These are phyloP conservation scores for Andrena haemorrhoa DNA, from an alignment of 2,888 invertebrate genomes.

Conservation along the genomic window DNA sequence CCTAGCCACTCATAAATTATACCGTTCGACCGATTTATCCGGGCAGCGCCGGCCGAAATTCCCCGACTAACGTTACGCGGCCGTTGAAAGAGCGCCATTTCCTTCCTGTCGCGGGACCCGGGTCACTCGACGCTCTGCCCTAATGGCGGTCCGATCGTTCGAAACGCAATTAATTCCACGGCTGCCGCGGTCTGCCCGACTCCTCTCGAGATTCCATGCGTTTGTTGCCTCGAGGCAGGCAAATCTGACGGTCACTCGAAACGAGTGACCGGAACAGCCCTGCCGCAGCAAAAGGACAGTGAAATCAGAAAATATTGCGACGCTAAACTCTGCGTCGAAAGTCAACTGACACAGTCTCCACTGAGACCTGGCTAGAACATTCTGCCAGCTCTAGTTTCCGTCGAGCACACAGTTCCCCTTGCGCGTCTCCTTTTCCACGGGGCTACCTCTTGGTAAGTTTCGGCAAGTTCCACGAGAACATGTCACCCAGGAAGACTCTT, in stretches of 20 bases:
- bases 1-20: slow-evolving; percentile 50
- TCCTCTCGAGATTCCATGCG: neutral
- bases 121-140: slow-evolving; percentile 32
- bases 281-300: neutral
- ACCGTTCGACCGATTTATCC: slow-evolving; percentile 46
- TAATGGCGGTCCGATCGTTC: slow-evolving; percentile 66
- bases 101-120: slow-evolving; percentile 36
- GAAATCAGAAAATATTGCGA: neutral
- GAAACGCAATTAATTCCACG: slow-evolving; percentile 67
- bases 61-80: slow-evolving; percentile 19
- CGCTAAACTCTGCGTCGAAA: neutral
- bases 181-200: neutral
- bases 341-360: no score
- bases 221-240: neutral
- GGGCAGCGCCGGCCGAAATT: slow-evolving; percentile 44
- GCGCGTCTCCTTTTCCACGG: no score
- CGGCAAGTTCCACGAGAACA: no score
- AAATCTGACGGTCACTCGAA: neutral
- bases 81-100: slow-evolving; percentile 31
- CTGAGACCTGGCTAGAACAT: no score
- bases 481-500: no score
- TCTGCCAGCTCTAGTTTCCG: no score
- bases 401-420: no score
- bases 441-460: no score
- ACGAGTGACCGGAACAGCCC: neutral